phyloP scores from a whole-genome alignment of 1,140 invertebrate genomes.

The Zaprionus vittiger region DNA sequence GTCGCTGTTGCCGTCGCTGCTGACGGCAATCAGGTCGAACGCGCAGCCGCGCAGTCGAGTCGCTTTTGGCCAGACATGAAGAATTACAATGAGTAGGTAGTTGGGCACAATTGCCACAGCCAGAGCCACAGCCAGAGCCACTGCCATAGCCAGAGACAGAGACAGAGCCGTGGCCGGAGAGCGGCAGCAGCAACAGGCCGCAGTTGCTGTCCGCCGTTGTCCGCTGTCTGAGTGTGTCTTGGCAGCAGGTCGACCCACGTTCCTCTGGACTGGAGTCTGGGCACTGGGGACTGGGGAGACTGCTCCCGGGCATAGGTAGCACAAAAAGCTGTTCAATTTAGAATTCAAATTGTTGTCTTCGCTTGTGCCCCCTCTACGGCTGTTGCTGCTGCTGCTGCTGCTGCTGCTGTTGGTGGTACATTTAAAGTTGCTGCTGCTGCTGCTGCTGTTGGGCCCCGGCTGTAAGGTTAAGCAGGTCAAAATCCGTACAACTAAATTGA shows the following conservation, averaged over 20 bases:
- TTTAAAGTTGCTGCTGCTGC: conserved; percentile 21
- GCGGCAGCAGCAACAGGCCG: conserved; percentile 37
- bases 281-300: conserved; percentile 15
- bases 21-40: conserved; percentile 77
- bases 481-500: conserved; percentile 83
- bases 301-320: conserved; percentile 82
- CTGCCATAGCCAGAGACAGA: conserved; percentile 27
- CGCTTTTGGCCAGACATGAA: conserved; percentile 73
- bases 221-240: conserved; percentile 38
- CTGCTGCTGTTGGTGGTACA: conserved; percentile 31
- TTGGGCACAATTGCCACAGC: conserved; percentile 78
- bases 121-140: conserved; percentile 31
- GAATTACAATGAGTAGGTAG: conserved; percentile 82
- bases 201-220: conserved; percentile 37
- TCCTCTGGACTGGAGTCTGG: conserved; percentile 38
- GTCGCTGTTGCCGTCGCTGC: conserved; percentile 37
- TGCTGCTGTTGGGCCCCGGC: conserved; percentile 43
- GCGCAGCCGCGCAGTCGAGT: conserved; percentile 48
- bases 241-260: conserved; percentile 81
- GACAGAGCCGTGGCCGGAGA: conserved; percentile 5
- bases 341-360: conserved; percentile 83
- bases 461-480: conserved; percentile 82
- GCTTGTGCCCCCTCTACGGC: conserved; percentile 43
- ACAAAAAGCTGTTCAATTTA: conserved; percentile 83
- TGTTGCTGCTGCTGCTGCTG: conserved; percentile 1